phyloP scores from a whole-genome alignment of 2,888 invertebrate species.

The Drosophila robusta region DNA sequence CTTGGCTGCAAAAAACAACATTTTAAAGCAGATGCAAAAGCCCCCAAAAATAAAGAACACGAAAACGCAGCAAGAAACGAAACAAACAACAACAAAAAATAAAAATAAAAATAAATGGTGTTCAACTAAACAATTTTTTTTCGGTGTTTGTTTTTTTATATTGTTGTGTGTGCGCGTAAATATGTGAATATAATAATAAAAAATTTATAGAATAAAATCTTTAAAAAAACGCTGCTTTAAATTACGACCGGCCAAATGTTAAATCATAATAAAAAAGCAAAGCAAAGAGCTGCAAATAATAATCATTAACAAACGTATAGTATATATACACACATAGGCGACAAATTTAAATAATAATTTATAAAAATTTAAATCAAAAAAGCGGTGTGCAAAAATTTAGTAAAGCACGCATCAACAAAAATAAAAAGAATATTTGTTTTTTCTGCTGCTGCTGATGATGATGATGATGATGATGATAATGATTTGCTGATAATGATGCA shows the following conservation, averaged over 20 bases:
- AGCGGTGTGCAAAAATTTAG: slow-evolving; percentile 55
- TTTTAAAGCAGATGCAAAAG: slow-evolving; percentile 20
- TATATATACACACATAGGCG: slow-evolving; percentile 10
- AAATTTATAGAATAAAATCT: background rate
- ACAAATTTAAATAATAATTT: slow-evolving; percentile 6
- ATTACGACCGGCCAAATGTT: slow-evolving; percentile 40
- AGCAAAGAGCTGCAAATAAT: slow-evolving; percentile 30
- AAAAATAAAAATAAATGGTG: slow-evolving; percentile 12
- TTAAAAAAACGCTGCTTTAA: slow-evolving; percentile 31
- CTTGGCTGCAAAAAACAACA: slow-evolving; percentile 37
- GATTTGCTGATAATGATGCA: slow-evolving; percentile 24
- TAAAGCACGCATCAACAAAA: slow-evolving; percentile 20
- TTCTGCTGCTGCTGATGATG: slow-evolving; percentile 17
- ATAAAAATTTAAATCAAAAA: slow-evolving; percentile 28
- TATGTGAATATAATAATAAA: slow-evolving; percentile 13
- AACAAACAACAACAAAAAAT: slow-evolving; percentile 6
- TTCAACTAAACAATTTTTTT: slow-evolving; percentile 18
- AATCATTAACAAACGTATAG: slow-evolving; percentile 27
- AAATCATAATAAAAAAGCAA: slow-evolving; percentile 21
- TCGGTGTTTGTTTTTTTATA: slow-evolving; percentile 21
- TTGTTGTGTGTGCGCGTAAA: slow-evolving; percentile 33
- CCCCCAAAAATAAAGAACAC: background rate
- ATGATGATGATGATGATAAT: slow-evolving; percentile 8
- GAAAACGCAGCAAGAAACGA: background rate
- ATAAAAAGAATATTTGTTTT: slow-evolving; percentile 27